Evolutionary conservation across 1,140 invertebrate genomes (phyloP).

Genomic region (Microplitis demolitor): DNA sequence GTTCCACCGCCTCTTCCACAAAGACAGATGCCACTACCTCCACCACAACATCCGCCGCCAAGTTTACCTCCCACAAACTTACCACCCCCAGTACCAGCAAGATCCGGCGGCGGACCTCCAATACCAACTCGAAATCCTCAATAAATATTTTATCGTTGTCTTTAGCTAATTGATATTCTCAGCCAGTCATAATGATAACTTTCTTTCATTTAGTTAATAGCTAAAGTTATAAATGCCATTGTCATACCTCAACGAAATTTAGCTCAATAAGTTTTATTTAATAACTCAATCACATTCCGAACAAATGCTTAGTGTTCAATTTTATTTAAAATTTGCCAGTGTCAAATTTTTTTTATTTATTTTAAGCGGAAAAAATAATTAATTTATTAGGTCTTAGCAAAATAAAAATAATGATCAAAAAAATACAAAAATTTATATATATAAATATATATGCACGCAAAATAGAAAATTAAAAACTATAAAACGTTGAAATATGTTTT

Average conservation of each 20-base stretch:
- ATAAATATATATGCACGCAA: no score
- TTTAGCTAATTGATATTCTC: neutral
- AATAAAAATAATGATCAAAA: no score
- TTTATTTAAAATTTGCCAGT: no score
- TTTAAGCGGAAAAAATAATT: no score
- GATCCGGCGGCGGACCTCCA: slow-evolving; percentile 70
- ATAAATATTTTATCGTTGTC: slow-evolving; percentile 31
- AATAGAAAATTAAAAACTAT: no score
- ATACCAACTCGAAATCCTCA: slow-evolving; percentile 69
- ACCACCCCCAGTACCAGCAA: slow-evolving; percentile 68
- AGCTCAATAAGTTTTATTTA: neutral
- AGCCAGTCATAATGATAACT: neutral
- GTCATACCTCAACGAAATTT: slow-evolving; percentile 7
- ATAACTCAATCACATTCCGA: no score
- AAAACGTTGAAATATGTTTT: no score
- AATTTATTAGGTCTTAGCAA: no score
- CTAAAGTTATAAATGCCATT: neutral
- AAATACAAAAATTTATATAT: no score
- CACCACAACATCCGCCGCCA: slow-evolving; percentile 66
- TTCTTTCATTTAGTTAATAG: neutral
- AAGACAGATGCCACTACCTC: slow-evolving; percentile 62
- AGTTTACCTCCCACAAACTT: slow-evolving; percentile 57
- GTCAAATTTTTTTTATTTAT: no score
- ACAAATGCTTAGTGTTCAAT: no score
- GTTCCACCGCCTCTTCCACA: slow-evolving; percentile 72